Evolutionary conservation across 2,888 invertebrate species (phyloP), one percentile per base, ranked within the genome.

Genomic region (Meiosimyza platycephala): DNA sequence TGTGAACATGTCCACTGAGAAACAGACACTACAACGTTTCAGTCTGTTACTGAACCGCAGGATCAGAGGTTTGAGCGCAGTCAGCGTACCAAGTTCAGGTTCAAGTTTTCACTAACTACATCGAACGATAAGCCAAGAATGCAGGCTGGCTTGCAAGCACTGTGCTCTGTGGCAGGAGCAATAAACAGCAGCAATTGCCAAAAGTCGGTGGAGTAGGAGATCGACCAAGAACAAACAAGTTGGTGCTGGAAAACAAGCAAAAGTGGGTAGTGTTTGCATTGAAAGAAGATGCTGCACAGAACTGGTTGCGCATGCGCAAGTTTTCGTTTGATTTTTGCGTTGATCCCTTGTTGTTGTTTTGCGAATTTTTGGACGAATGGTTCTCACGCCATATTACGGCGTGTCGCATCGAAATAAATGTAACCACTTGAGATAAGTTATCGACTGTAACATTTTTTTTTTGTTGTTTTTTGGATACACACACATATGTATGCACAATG

Each of bases 381-480:
- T 74, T 74, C 72, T 72, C 74, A 74, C 74, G 55, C 68, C 72
- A 28, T 57, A 12, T 57, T 18, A 9, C 57, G 57, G 57, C 57
- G 28, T 74, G 74, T 74, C 64, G 68, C 72, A 22, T 28, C 52
- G 69, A 69, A 64, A 72, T 72, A 68, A 74, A 72, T 69, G 72
- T 65, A 72, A 59, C 74, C 72, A 74, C 74, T 74, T 74, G 68
- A 65, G 69, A 68, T 74, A 72, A 72, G 68, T 74, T 72, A 69
- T 74, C 69, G 72, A 33, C 57, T 62, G 63, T 51, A 66, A 59
- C 54, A 54, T 47, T 68, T 57, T 40, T 3, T 48, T 64, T 59
- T 52, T 68, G 59, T 52, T 48, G 16, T 67, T n/a, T 69, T 22
- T 22, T 22, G 22, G 22, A 2, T 22, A 22, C 22, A 62, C n/a